Evolutionary conservation across 2,113 vertebrate genomes (phyloP).

Genomic region (Promerops cafer): DNA sequence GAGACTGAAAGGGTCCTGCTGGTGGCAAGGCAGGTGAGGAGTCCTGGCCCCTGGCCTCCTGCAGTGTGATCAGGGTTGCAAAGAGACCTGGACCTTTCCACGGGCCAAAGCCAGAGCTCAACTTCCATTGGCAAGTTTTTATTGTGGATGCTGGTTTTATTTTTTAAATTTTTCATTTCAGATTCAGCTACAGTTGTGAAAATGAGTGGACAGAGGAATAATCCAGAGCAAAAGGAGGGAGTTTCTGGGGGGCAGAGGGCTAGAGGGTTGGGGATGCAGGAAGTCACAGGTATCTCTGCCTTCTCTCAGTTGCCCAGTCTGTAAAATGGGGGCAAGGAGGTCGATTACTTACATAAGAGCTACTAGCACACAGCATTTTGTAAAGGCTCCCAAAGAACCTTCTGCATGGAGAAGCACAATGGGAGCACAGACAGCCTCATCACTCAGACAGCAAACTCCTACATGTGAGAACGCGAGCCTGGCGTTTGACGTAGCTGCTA

Average conservation of each 20-base stretch:
- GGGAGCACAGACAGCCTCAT: slow-evolving; percentile 35
- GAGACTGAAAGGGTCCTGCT: background rate
- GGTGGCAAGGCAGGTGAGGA: background rate
- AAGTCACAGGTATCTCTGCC: background rate
- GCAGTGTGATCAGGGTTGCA: background rate
- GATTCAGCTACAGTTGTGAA: background rate
- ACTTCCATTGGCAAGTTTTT: background rate
- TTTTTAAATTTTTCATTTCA: background rate
- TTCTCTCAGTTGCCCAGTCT: background rate
- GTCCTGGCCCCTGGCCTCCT: background rate
- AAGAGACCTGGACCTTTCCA: background rate
- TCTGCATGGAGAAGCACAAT: slow-evolving; percentile 32
- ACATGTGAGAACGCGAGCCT: slow-evolving; percentile 34
- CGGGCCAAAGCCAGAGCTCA: background rate
- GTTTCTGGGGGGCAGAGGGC: background rate
- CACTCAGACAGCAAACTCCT: slow-evolving; percentile 26
- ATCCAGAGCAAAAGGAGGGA: background rate
- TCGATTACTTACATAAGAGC: background rate
- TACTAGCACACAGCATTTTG: background rate
- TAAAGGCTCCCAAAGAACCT: background rate
- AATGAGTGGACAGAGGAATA: background rate
- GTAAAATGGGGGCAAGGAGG: background rate
- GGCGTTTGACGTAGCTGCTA: slow-evolving; percentile 48
- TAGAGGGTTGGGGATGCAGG: background rate
- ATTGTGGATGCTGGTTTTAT: background rate